Conservation (phyloP, 2,113 vertebrate species). For the Oxyruncus cristatus region DNA sequence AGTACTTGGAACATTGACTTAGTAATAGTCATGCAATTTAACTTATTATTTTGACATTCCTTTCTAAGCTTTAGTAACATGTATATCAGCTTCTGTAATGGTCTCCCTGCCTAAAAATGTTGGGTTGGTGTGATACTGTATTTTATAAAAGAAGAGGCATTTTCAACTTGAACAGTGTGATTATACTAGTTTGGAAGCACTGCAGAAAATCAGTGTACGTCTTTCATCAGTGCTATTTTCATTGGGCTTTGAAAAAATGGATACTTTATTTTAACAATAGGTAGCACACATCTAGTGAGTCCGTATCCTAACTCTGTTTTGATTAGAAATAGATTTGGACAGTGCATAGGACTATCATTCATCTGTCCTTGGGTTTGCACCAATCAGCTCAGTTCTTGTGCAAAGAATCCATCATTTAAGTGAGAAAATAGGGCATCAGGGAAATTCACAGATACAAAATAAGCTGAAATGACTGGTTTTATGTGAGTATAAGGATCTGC, state of each 20-base stretch:
- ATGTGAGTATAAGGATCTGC: background rate
- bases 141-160: background rate
- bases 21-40: background rate
- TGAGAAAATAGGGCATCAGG: constrained; percentile 29
- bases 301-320: background rate
- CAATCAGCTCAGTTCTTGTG: background rate
- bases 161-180: background rate
- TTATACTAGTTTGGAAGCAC: background rate
- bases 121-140: background rate
- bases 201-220: background rate
- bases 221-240: background rate
- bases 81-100: background rate
- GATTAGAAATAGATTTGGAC: constrained; percentile 33
- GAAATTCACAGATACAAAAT: constrained; percentile 9
- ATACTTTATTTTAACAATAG: background rate
- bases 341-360: background rate
- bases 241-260: background rate
- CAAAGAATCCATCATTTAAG: background rate
- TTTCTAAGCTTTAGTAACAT: background rate
- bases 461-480: background rate
- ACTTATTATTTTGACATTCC: background rate
- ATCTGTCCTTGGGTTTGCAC: constrained; percentile 13
- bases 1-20: background rate
- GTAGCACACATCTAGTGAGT: background rate
- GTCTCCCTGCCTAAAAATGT: background rate